phyloP scores from a whole-genome alignment of 2,888 invertebrate species.

The Nymphalis polychloros region DNA sequence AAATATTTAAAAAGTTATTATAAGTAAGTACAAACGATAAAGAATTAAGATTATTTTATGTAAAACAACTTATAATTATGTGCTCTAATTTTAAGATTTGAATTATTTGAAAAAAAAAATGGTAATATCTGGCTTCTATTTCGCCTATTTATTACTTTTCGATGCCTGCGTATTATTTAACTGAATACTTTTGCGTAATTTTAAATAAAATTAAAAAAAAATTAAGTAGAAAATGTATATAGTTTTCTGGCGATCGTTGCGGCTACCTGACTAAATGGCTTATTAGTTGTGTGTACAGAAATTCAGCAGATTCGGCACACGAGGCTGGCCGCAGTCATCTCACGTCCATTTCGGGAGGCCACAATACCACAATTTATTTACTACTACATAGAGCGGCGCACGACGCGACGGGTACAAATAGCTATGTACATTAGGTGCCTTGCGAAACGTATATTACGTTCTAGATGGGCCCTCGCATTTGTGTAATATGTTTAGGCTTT shows the following conservation, averaged over 20 bases:
- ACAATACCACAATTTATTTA: slow-evolving; percentile 38
- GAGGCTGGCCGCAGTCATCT: slow-evolving; percentile 30
- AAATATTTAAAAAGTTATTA: too few species aligned
- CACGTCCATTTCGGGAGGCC: slow-evolving; percentile 35
- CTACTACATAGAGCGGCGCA: slow-evolving; percentile 21
- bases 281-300: slow-evolving; percentile 30
- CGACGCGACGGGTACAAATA: slow-evolving; percentile 33
- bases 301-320: slow-evolving; percentile 30
- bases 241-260: not conserved
- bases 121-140: too few species aligned
- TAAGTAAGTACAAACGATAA: too few species aligned
- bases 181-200: not conserved
- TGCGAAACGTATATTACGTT: slow-evolving; percentile 19
- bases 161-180: too few species aligned
- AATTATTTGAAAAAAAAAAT: too few species aligned
- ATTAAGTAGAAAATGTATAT: not conserved
- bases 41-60: too few species aligned
- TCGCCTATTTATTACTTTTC: too few species aligned
- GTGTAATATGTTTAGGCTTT: slow-evolving; percentile 15
- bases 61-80: too few species aligned
- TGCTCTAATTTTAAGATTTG: too few species aligned
- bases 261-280: slow-evolving; percentile 20
- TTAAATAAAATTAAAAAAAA: not conserved
- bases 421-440: slow-evolving; percentile 28
- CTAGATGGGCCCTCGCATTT: slow-evolving; percentile 15